A percentile compares a stretch with the other conserved stretches of the same genome.
Evolutionary conservation across 2,888 invertebrate genomes (phyloP).

Genomic region (Euplagia quadripunctaria): DNA sequence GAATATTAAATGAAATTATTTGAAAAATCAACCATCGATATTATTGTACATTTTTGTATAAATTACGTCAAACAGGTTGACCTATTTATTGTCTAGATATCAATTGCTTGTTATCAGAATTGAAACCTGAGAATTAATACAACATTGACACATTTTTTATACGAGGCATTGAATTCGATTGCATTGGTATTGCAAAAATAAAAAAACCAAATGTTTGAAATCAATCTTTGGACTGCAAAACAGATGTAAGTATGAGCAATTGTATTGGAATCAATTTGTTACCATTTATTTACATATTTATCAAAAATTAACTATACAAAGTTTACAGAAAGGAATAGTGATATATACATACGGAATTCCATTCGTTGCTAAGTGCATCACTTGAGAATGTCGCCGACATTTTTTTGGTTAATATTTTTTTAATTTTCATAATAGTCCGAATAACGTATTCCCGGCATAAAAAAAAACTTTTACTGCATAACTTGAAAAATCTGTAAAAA

Average conservation of each 20-base stretch:
- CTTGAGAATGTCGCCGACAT: no score
- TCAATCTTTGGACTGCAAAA: constrained; percentile 4
- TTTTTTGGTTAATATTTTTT: no score
- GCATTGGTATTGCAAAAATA: constrained; percentile 15
- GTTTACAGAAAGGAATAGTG: no score
- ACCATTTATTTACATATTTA: not conserved
- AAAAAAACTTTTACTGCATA: no score
- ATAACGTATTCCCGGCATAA: no score
- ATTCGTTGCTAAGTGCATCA: no score
- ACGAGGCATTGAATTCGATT: constrained; percentile 7
- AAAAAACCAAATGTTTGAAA: constrained; percentile 14
- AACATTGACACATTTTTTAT: constrained; percentile 22
- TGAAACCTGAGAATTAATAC: constrained; percentile 12
- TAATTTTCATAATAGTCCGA: no score
- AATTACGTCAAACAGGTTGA: not conserved
- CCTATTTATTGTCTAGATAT: constrained; percentile 10
- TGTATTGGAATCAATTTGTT: not conserved
- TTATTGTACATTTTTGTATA: not conserved
- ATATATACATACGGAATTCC: no score
- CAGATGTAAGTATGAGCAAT: not conserved
- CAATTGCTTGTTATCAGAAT: not conserved
- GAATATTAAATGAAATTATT: not conserved
- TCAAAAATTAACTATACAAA: not conserved
- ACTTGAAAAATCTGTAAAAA: no score
- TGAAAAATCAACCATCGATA: not conserved